Percentiles rank a stretch among this genome's conserved stretches.
phyloP scores from a whole-genome alignment of 2,797 vertebrate genomes.

The Tapera naevia region DNA sequence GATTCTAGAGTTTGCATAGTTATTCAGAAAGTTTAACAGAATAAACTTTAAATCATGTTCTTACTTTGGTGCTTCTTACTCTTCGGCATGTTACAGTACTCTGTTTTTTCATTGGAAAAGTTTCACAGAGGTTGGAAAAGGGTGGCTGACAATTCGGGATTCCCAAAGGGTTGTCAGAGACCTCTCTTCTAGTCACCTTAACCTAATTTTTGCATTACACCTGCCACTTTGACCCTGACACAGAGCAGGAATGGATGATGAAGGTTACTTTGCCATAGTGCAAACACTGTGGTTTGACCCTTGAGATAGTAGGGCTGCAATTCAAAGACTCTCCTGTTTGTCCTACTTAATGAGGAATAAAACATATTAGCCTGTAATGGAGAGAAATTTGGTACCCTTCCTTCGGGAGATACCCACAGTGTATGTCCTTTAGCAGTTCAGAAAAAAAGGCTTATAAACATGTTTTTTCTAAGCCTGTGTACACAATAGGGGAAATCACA shows the following conservation, averaged over 20 bases:
- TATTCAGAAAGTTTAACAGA: background rate
- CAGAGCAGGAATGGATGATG: background rate
- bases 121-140: background rate
- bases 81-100: background rate
- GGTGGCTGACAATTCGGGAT: background rate
- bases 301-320: background rate
- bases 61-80: background rate
- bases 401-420: background rate
- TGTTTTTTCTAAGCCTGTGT: background rate
- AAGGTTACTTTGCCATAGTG: constrained; percentile 16
- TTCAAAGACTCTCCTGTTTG: constrained; percentile 38
- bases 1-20: background rate
- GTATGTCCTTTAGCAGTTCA: constrained; percentile 15
- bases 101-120: background rate
- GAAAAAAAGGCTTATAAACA: constrained; percentile 17
- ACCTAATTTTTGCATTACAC: constrained; percentile 42
- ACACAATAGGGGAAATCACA: constrained; percentile 22
- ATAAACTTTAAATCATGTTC: background rate
- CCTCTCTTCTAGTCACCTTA: background rate
- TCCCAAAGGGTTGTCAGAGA: background rate
- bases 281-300: constrained; percentile 37
- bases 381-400: constrained; percentile 52
- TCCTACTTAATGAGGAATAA: constrained; percentile 54
- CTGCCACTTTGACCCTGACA: constrained; percentile 13
- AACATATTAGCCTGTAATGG: background rate